Evolutionary conservation across 1,140 invertebrate species (phyloP), one percentile per base, ranked within the genome.

Genomic region (Andricus grossulariae): DNA sequence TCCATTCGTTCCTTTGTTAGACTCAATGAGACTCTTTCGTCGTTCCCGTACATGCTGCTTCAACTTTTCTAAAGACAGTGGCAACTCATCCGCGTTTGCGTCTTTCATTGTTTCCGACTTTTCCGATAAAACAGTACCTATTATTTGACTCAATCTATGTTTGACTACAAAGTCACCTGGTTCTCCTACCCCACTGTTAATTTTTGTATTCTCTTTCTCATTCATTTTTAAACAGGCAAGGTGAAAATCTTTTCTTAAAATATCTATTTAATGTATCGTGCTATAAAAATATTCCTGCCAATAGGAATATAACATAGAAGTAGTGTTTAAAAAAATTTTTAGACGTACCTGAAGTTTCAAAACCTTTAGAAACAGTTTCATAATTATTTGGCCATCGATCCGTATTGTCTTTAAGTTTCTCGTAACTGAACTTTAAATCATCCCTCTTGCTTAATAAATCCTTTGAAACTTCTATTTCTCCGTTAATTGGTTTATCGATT

Each of bases 11-110:
- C 75, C 66, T 73, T 71, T 54, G 76, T 71, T 57, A 55, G 18
- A 8, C 16, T 66, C 72, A 55, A 71, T 78, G 1, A 87, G 50
- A 50, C 55, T 87, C 18, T 80, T 73, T 16, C 54, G 83, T 54
- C 83, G 57, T 73, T 83, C 74, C 16, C 84, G 25, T 15, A 86
- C 57, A 11, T 75, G 83, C 21, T 80, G 79, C 19, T 81, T 86
- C 13, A 86, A 73, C 32, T 84, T 80, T 10, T 83, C 83, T 18
- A 87, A 39, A 12, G 83, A 76, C 15, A 71, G 54, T 50, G 39
- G 49, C 12, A 66, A 74, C 50, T 72, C 49, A 52, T 52, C 19
- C 71, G 50, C 45, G 18, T 72, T 72, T 51, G 16, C 45, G 51
- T 13, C 50, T 72, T 66, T 39, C 60, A 66, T 66, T 66, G 60